phyloP scores from a whole-genome alignment of 92 coral and sea anemone genomes.

The Desmophyllum pertusum region DNA sequence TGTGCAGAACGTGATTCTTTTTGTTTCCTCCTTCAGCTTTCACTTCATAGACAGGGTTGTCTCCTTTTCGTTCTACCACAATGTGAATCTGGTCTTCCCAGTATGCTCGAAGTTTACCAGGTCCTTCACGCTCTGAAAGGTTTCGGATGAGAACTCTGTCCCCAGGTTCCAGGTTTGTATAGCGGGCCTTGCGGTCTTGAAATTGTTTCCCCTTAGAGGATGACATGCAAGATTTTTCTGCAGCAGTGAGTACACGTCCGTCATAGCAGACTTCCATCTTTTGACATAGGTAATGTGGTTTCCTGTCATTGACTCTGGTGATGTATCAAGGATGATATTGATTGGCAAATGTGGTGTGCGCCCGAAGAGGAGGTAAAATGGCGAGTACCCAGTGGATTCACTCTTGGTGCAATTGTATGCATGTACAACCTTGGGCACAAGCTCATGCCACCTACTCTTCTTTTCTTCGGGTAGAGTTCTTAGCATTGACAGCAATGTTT shows the following conservation, averaged over 20 bases:
- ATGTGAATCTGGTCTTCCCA: constrained; percentile 49
- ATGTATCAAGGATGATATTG: constrained; percentile 33
- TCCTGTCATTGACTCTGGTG: not conserved
- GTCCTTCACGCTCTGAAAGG: constrained; percentile 18
- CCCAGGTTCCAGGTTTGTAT: constrained; percentile 28
- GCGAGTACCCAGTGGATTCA: constrained; percentile 41
- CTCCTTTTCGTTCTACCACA: constrained; percentile 31
- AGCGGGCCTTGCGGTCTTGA: constrained; percentile 37
- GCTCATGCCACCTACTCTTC: constrained; percentile 13
- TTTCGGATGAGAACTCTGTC: constrained; percentile 36
- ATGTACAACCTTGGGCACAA: constrained; percentile 10
- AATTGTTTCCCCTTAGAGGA: constrained; percentile 7
- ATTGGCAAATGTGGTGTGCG: constrained; percentile 37
- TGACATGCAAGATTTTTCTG: not conserved
- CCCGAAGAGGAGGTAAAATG: constrained; percentile 47
- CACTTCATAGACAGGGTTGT: constrained; percentile 31
- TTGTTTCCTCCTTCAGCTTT: not conserved
- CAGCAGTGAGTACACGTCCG: constrained; percentile 36
- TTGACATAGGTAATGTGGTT: constrained; percentile 14
- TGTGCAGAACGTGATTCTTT: constrained; percentile 23
- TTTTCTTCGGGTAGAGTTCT: constrained; percentile 34
- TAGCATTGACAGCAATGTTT: constrained; percentile 41
- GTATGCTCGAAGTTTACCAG: constrained; percentile 19
- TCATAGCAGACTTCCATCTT: constrained; percentile 35
- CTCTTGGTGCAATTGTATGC: constrained; percentile 25